Conservation (phyloP, 2,113 vertebrate species). For the Neofelis nebulosa region DNA sequence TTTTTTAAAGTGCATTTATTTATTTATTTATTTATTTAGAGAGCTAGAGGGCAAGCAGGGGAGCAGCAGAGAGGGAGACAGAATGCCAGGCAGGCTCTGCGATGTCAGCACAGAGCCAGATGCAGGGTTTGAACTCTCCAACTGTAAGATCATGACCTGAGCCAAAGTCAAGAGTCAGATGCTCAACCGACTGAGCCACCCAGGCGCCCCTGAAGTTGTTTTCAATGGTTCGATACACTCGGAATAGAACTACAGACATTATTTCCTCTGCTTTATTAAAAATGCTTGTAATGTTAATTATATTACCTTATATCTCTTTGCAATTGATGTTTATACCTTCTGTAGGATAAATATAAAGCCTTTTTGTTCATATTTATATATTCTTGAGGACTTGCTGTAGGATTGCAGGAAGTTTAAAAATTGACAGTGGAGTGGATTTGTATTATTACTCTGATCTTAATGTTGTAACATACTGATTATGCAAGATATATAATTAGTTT, state of each 20-base stretch:
- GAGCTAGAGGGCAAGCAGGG: too few relatives aligned
- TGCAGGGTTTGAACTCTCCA: too few relatives aligned
- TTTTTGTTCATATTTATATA: slow-evolving; percentile 7
- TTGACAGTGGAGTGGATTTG: neutral
- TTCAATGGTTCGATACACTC: slow-evolving; percentile 3
- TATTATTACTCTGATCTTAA: slow-evolving; percentile 19
- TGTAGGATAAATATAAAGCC: neutral
- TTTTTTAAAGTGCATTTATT: neutral
- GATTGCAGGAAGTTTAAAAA: neutral
- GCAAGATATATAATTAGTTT: slow-evolving; percentile 41
- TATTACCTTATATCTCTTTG: slow-evolving; percentile 4
- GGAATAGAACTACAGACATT: neutral
- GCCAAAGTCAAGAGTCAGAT: too few relatives aligned
- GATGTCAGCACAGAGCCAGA: too few relatives aligned
- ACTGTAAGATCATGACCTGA: too few relatives aligned
- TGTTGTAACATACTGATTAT: neutral
- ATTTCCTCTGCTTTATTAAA: slow-evolving; percentile 60
- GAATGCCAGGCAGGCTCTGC: too few relatives aligned
- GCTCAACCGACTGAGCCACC: too few relatives aligned
- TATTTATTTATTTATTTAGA: too few relatives aligned
- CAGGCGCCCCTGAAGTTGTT: neutral
- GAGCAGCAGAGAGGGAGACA: too few relatives aligned
- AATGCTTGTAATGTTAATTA: slow-evolving; percentile 55
- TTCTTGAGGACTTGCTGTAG: neutral
- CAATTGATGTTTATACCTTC: slow-evolving; percentile 8